These are phyloP conservation scores for Semotilus atromaculatus DNA, from an alignment of 2,797 vertebrate genomes.

Conservation along the genomic window DNA sequence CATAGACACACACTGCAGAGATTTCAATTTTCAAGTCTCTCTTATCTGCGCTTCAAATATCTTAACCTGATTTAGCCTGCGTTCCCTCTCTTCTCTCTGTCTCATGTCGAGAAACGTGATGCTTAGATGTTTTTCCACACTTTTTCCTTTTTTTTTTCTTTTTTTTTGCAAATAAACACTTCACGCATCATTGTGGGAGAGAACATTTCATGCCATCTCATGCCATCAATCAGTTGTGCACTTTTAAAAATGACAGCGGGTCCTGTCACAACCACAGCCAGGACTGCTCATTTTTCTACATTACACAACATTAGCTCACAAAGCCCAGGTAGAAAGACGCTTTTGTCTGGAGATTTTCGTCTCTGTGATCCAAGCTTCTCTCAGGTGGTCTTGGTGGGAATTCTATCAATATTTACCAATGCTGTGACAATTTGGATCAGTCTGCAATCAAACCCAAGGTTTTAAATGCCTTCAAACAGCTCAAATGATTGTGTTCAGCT, in stretches of 20 bases:
- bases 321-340: not conserved
- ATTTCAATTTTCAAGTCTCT: slow-evolving; percentile 24
- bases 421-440: slow-evolving; percentile 46
- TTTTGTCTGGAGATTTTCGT: slow-evolving; percentile 28
- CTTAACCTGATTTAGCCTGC: slow-evolving; percentile 31
- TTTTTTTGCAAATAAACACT: slow-evolving; percentile 19
- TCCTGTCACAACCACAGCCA: not conserved
- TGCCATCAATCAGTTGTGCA: slow-evolving; percentile 1
- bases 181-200: slow-evolving; percentile 5
- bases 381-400: slow-evolving; percentile 36
- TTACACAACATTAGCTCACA: not conserved
- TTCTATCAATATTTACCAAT: slow-evolving; percentile 29
- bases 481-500: slow-evolving; percentile 37
- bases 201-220: not conserved
- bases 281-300: not conserved
- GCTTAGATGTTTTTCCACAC: slow-evolving; percentile 33
- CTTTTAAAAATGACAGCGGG: slow-evolving; percentile 3
- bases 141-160: not conserved
- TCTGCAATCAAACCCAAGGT: slow-evolving; percentile 40
- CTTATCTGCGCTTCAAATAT: slow-evolving; percentile 28
- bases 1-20: slow-evolving; percentile 14
- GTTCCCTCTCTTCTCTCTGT: slow-evolving; percentile 10
- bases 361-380: slow-evolving; percentile 35
- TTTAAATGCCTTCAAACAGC: slow-evolving; percentile 39
- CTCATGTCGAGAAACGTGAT: slow-evolving; percentile 19